Base-by-base conservation (phyloP, 1,140 invertebrate species). In the Bacillus rossius region DNA sequence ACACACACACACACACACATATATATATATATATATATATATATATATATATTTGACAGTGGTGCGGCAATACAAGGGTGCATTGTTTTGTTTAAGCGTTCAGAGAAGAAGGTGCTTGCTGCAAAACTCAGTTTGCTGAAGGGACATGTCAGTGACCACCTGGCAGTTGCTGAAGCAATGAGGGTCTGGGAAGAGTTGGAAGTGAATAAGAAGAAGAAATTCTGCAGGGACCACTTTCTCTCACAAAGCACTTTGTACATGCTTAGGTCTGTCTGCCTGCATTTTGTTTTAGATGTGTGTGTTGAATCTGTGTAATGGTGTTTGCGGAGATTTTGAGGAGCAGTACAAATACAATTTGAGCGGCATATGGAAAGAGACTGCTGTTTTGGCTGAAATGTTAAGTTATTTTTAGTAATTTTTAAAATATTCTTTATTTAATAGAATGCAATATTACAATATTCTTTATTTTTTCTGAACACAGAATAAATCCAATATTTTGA, bases 141-240 rank as follows among this genome's bases (percentile, higher is more conserved):
- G 13, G 83, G 80, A 4, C 76, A 81, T 23, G 82, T 79, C 43
- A 94, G 91, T 70, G 94, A 97, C 77, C 93, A 96, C 68, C 69
- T 95, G 4, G 80, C 91, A 13, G 73, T 91, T 13, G 85, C 88
- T 2, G 85, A 88, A 67, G 91, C 91, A 0, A 73, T 89, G 19
- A 77, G 74, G 59, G 76, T 71, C 61, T 94, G 84, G 78, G 87
- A 91, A 63, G 60, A 67, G 20, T 72, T 75, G 8, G 61, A 69
- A 1, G 61, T 65, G 1, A 66, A 74, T 13, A 65, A 71, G 10
- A 78, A 75, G 8, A 62, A 75, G 0, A 65, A 77, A 0, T 96
- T 89, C 66, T 92, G 90, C 59, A 81, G 81, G 54, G 71, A 86
- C 1, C 80, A 92, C 71, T 96, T 87, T 68, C 75, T 96, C 0